Percentiles rank a stretch among this genome's conserved stretches.
phyloP scores from a whole-genome alignment of 2,797 vertebrate genomes.

The Poeciliopsis infans region DNA sequence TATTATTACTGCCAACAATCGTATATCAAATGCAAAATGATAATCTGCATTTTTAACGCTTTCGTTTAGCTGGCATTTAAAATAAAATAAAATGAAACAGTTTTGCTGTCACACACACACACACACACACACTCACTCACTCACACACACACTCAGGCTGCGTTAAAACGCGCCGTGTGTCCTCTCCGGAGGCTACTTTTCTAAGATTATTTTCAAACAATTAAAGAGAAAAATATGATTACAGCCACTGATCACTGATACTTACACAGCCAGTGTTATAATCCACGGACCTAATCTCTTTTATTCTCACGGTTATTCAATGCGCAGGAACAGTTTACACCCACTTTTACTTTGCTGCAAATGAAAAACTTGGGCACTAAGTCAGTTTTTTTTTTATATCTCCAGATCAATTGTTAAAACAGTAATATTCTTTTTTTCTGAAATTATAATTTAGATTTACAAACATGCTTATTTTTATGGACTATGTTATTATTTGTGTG shows the following conservation, averaged over 20 bases:
- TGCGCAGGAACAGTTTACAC: slow-evolving; percentile 10
- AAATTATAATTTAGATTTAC: background rate
- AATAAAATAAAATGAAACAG: background rate
- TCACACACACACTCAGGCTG: slow-evolving; percentile 4
- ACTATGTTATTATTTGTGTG: background rate
- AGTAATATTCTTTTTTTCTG: background rate
- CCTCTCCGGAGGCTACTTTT: slow-evolving; percentile 12
- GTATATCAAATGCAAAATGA: background rate
- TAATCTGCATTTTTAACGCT: slow-evolving; percentile 5
- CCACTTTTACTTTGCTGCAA: slow-evolving; percentile 1
- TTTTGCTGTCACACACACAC: background rate
- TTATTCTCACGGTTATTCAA: slow-evolving; percentile 23
- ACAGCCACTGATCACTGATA: slow-evolving; percentile 20
- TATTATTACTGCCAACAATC: slow-evolving; percentile 1
- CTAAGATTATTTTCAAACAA: slow-evolving; percentile 11
- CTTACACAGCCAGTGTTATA: slow-evolving; percentile 43
- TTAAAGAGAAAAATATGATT: slow-evolving; percentile 21
- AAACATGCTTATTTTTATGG: background rate
- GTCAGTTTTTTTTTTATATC: background rate
- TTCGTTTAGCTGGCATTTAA: slow-evolving; percentile 19
- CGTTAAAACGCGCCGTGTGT: slow-evolving; percentile 6
- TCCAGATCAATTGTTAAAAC: background rate
- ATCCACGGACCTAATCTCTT: slow-evolving; percentile 60
- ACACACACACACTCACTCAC: slow-evolving; percentile 4
- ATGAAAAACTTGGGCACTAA: slow-evolving; percentile 1